Evolutionary conservation across 2,888 invertebrate genomes (phyloP).

Genomic region (Chaetogeoica ovagalla): DNA sequence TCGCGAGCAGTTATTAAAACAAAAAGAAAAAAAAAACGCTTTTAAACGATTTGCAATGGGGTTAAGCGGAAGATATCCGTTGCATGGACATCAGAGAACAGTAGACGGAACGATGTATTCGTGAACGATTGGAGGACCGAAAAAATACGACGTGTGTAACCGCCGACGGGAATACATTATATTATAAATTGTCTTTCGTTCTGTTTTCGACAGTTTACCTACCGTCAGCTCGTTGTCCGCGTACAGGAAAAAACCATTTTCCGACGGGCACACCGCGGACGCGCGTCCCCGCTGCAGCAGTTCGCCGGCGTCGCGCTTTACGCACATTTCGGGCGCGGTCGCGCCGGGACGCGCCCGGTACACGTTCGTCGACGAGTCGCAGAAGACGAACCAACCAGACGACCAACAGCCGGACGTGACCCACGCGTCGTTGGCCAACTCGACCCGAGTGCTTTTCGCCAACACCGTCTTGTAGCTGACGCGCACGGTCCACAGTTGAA

Average conservation of each 20-base stretch:
- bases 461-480: conserved; percentile 28
- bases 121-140: no score
- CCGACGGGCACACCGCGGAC: not conserved
- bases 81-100: no score
- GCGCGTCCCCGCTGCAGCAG: not conserved
- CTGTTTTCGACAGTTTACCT: no score
- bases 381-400: conserved; percentile 32
- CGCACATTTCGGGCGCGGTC: not conserved
- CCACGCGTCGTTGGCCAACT: not conserved
- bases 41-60: not conserved
- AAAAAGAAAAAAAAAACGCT: not conserved
- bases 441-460: not conserved
- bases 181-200: no score
- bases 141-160: no score
- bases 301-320: not conserved
- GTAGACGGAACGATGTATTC: no score
- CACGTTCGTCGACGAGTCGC: conserved; percentile 13
- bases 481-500: conserved; percentile 37
- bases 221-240: not conserved
- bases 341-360: conserved; percentile 23
- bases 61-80: no score
- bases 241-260: conserved; percentile 24
- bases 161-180: no score
- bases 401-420: conserved; percentile 19
- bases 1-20: not conserved